These are phyloP conservation scores for Zophobas atratus DNA, from an alignment of 1,140 invertebrate species.

Conservation along the genomic window DNA sequence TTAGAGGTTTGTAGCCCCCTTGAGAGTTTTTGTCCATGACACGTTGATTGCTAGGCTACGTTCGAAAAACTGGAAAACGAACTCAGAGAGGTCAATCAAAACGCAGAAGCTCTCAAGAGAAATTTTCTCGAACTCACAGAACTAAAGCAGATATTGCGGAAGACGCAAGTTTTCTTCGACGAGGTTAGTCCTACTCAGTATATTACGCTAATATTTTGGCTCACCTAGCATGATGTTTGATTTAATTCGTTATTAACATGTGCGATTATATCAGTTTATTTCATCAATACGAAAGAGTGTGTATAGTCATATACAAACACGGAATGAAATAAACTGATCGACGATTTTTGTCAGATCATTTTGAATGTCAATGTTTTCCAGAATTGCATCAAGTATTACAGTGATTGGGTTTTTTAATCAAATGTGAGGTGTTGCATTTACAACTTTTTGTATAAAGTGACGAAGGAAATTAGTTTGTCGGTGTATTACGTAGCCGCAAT, in stretches of 20 bases:
- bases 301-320: not conserved
- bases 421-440: too few relatives aligned
- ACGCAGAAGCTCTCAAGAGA: slow-evolving; percentile 95
- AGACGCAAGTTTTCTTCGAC: slow-evolving; percentile 98
- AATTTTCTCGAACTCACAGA: slow-evolving; percentile 98
- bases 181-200: slow-evolving; percentile 81
- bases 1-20: slow-evolving; percentile 83
- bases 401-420: too few relatives aligned
- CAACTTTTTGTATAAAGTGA: too few relatives aligned
- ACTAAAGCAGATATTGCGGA: slow-evolving; percentile 94
- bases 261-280: not conserved
- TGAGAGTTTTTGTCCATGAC: not conserved
- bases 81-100: slow-evolving; percentile 96
- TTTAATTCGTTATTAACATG: slow-evolving; percentile 30
- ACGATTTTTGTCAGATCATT: not conserved
- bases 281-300: not conserved
- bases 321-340: too few relatives aligned
- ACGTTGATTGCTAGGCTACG: slow-evolving; percentile 79
- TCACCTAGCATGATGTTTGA: slow-evolving; percentile 64
- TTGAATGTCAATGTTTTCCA: too few relatives aligned
- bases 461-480: too few relatives aligned
- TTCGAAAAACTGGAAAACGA: slow-evolving; percentile 98
- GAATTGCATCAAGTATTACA: too few relatives aligned
- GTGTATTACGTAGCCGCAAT: too few relatives aligned
- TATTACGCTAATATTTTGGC: slow-evolving; percentile 47